phyloP scores from a whole-genome alignment of 2,113 vertebrate genomes.

The Morone chrysops region DNA sequence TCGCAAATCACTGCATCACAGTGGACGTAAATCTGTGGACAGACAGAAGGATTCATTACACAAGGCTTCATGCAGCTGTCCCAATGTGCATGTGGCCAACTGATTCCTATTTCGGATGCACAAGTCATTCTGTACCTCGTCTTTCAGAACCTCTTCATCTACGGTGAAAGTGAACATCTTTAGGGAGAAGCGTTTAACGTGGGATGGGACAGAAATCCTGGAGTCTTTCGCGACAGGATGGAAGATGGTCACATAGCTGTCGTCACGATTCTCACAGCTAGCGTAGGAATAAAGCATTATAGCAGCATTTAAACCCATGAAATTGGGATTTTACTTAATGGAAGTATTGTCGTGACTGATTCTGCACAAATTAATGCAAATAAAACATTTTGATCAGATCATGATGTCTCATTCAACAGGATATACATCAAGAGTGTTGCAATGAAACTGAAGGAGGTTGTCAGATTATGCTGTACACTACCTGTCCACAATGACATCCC shows the following conservation, averaged over 20 bases:
- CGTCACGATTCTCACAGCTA: slow-evolving; percentile 75
- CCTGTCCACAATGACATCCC: slow-evolving; percentile 81
- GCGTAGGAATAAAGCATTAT: neutral
- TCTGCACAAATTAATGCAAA: neutral
- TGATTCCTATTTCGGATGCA: neutral
- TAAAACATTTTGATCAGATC: no score
- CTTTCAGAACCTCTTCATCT: slow-evolving; percentile 60
- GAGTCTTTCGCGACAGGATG: slow-evolving; percentile 47
- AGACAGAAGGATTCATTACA: neutral
- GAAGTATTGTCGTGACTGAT: neutral
- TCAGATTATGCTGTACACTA: slow-evolving; percentile 4
- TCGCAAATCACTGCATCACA: slow-evolving; percentile 83
- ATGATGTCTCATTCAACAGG: no score
- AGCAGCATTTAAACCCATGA: neutral
- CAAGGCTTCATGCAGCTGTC: neutral
- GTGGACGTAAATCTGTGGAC: slow-evolving; percentile 80
- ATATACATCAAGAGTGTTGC: no score
- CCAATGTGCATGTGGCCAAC: neutral
- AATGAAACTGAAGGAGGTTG: no score
- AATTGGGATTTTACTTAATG: no score
- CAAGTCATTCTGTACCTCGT: slow-evolving; percentile 57
- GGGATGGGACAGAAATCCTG: slow-evolving; percentile 56
- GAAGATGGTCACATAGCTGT: slow-evolving; percentile 61
- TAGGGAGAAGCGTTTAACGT: slow-evolving; percentile 78
- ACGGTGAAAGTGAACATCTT: slow-evolving; percentile 80